Percentiles rank a stretch among this genome's conserved stretches.
These are phyloP conservation scores for Cepaea nemoralis DNA, from an alignment of 1,140 invertebrate species.

Conservation along the genomic window DNA sequence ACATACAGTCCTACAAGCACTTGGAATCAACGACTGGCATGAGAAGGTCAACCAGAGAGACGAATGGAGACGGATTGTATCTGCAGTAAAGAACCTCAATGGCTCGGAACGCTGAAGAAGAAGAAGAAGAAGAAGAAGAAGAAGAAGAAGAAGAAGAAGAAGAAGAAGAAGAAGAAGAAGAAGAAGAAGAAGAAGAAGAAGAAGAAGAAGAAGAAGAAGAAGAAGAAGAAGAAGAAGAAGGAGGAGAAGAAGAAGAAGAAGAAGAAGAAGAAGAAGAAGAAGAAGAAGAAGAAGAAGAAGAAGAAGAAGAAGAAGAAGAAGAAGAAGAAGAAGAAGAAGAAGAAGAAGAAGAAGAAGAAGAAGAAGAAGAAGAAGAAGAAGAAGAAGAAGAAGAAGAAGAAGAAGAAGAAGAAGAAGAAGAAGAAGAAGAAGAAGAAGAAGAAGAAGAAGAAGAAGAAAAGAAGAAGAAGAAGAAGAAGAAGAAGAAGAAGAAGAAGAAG, in stretches of 20 bases:
- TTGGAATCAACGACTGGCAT: no score
- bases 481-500: background rate
- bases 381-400: background rate
- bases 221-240: no score
- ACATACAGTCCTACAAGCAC: no score
- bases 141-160: background rate
- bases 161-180: constrained; percentile 10
- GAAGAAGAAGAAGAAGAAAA: background rate
- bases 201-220: constrained; percentile 10
- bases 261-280: background rate
- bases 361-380: constrained; percentile 3
- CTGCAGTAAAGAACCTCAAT: no score
- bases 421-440: constrained; percentile 1
- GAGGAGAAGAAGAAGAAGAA: no score
- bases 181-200: constrained; percentile 10
- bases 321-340: no score
- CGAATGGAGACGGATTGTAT: no score
- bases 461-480: background rate
- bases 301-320: constrained; percentile 10
- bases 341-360: constrained; percentile 2
- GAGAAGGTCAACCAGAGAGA: no score
- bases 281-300: constrained; percentile 10
- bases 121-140: constrained; percentile 10
- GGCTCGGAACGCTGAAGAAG: no score
- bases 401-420: background rate